phyloP scores from a whole-genome alignment of 2,113 vertebrate genomes.

The Anseranas semipalmata region DNA sequence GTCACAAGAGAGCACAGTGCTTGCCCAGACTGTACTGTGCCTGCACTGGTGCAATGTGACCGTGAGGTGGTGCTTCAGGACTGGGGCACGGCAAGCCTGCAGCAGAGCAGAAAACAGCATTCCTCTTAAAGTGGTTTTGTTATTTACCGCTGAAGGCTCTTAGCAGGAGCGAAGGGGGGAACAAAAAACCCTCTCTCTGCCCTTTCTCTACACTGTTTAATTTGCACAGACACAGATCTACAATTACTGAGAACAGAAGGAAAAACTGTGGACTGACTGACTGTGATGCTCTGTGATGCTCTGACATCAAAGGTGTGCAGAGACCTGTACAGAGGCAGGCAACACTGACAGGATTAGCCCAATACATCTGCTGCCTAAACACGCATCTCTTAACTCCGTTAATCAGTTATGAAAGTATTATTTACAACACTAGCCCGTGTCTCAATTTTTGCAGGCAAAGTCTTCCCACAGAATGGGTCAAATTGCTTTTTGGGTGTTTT shows the following conservation, averaged over 20 bases:
- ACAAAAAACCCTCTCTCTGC: neutral
- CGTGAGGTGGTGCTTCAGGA: slow-evolving; percentile 74
- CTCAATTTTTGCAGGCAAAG: slow-evolving; percentile 74
- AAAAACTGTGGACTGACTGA: neutral
- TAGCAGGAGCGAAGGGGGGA: neutral
- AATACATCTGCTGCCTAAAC: accelerated
- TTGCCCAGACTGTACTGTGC: slow-evolving; percentile 14
- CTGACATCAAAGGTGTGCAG: neutral
- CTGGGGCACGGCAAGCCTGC: slow-evolving; percentile 68
- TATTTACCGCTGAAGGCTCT: neutral
- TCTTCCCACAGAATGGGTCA: slow-evolving; percentile 80
- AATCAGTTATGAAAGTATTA: slow-evolving; percentile 74
- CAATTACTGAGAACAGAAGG: neutral
- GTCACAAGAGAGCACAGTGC: neutral
- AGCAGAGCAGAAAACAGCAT: accelerated
- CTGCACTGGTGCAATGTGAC: slow-evolving; percentile 57
- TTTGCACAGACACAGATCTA: neutral
- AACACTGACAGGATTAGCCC: neutral
- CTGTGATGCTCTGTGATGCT: neutral
- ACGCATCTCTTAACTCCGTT: accelerated
- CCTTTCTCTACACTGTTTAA: neutral
- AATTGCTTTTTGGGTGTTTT: slow-evolving; percentile 71
- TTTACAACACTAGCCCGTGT: slow-evolving; percentile 75
- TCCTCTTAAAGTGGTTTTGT: accelerated
- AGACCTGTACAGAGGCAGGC: accelerated